Evolutionary conservation across 2,797 vertebrate genomes (phyloP).

Genomic region (Gorsachius magnificus): DNA sequence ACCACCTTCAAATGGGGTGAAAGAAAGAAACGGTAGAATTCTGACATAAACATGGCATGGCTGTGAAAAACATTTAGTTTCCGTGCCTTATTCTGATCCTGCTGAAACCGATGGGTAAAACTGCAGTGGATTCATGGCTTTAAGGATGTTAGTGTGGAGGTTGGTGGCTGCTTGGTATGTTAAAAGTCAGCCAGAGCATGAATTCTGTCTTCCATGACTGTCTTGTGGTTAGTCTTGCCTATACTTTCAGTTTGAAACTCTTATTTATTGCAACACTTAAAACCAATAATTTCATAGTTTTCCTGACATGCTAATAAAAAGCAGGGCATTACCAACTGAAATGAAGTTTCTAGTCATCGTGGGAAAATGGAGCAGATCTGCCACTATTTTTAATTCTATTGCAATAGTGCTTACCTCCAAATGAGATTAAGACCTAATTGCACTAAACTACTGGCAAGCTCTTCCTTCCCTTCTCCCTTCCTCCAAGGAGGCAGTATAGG

Average conservation of each 20-base stretch:
- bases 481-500: neutral
- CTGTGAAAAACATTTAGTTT: neutral
- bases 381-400: neutral
- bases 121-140: neutral
- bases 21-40: neutral
- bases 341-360: neutral
- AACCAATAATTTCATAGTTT: neutral
- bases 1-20: neutral
- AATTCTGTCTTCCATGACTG: neutral
- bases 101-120: neutral
- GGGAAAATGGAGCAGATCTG: neutral
- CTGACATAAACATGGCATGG: neutral
- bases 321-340: neutral
- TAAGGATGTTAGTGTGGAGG: neutral
- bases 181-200: neutral
- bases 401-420: neutral
- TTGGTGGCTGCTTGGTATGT: neutral
- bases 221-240: neutral
- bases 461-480: neutral
- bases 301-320: neutral
- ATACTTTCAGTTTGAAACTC: neutral
- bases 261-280: neutral
- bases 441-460: neutral
- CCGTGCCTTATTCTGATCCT: neutral
- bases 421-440: neutral